These are phyloP conservation scores for Corella eumyota DNA, from an alignment of 23 tunicate genomes.

Conservation along the genomic window DNA sequence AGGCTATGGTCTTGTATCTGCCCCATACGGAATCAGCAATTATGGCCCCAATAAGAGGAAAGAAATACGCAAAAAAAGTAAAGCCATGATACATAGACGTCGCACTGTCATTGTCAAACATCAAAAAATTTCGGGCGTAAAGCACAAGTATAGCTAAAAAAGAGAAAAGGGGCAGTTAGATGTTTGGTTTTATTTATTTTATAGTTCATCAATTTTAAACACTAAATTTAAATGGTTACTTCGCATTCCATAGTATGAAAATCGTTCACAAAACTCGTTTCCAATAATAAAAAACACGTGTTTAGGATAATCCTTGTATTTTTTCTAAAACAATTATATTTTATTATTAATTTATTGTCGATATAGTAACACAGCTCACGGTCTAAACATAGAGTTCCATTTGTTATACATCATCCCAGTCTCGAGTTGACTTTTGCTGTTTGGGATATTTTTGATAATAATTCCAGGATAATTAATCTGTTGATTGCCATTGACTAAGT, in stretches of 20 bases:
- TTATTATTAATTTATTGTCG: no score
- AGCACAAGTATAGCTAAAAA: slow-evolving; percentile 61
- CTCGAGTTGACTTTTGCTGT: no score
- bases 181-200: not conserved
- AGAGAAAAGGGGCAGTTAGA: not conserved
- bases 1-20: slow-evolving; percentile 60
- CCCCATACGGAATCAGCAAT: slow-evolving; percentile 94
- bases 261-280: slow-evolving; percentile 76
- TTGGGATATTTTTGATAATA: no score
- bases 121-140: slow-evolving; percentile 60
- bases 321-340: not conserved
- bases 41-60: slow-evolving; percentile 84
- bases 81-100: slow-evolving; percentile 78
- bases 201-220: not conserved
- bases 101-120: slow-evolving; percentile 60
- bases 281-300: slow-evolving; percentile 66
- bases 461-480: no score
- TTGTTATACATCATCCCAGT: no score
- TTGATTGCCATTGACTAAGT: no score
- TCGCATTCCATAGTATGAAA: slow-evolving; percentile 79
- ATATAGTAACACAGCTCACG: no score
- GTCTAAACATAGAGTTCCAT: no score
- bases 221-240: slow-evolving; percentile 15
- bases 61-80: slow-evolving; percentile 64
- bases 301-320: slow-evolving; percentile 26